Conservation (phyloP, 30 jellyfish, hydroid and myxozoan species). For the Nemopilema nomurai region DNA sequence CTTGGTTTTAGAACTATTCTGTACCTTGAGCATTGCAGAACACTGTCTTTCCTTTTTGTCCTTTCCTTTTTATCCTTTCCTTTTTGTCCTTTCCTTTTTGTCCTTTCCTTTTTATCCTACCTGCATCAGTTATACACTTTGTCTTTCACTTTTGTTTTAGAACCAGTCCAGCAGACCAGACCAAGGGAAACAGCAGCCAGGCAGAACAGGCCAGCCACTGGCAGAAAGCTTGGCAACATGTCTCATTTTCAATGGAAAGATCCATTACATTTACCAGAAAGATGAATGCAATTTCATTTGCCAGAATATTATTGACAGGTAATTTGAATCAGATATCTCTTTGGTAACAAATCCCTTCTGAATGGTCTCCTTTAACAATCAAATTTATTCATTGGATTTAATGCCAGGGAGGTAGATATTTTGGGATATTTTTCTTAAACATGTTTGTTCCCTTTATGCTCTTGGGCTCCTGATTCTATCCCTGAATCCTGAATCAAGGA, state of each 20-base stretch:
- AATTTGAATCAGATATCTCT: neutral
- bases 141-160: neutral
- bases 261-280: slow-evolving; percentile 22
- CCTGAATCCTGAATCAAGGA: too few species aligned
- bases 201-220: neutral
- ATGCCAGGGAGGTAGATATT: too few species aligned
- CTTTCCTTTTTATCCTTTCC: too few species aligned
- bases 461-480: too few species aligned
- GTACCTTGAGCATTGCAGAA: too few species aligned
- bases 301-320: slow-evolving; percentile 51
- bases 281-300: slow-evolving; percentile 54
- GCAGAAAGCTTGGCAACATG: neutral
- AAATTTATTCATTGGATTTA: too few species aligned
- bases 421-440: neutral
- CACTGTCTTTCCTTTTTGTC: too few species aligned
- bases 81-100: too few species aligned
- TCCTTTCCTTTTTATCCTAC: too few species aligned
- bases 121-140: too few species aligned
- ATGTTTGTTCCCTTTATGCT: neutral
- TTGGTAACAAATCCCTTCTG: neutral
- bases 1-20: too few species aligned
- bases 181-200: neutral
- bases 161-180: neutral
- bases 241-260: slow-evolving; percentile 42
- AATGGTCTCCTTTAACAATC: neutral